phyloP scores from a whole-genome alignment of 2,797 vertebrate genomes.

The Micromesistius poutassou region DNA sequence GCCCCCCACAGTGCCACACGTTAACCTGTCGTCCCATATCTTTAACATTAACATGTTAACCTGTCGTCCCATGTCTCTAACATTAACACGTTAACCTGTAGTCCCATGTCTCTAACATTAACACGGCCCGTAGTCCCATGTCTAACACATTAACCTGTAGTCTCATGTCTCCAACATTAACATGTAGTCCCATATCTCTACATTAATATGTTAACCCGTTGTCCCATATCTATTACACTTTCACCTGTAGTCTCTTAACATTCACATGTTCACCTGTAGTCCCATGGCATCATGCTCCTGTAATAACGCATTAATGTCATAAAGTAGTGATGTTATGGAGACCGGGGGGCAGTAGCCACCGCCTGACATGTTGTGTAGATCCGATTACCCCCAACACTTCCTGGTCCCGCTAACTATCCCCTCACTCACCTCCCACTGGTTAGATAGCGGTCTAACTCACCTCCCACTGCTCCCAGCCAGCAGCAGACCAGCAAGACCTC shows the following conservation, averaged over 20 bases:
- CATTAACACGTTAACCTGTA: background rate
- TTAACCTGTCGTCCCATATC: no score
- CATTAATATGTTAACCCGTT: background rate
- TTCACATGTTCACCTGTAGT: no score
- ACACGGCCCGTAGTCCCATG: no score
- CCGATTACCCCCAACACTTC: slow-evolving; percentile 57
- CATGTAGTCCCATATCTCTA: no score
- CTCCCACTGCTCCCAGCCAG: slow-evolving; percentile 58
- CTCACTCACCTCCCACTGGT: no score
- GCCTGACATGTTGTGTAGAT: slow-evolving; percentile 27
- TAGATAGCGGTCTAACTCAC: slow-evolving; percentile 52
- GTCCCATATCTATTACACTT: background rate
- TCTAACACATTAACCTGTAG: background rate
- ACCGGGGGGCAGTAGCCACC: slow-evolving; percentile 25
- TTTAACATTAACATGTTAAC: no score
- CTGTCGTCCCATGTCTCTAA: no score
- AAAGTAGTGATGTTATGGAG: no score
- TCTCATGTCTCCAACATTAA: background rate
- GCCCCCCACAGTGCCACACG: no score
- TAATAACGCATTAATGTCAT: no score
- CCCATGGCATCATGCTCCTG: no score
- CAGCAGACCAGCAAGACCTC: slow-evolving; percentile 59
- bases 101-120: background rate
- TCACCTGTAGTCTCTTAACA: no score
- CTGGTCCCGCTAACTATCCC: background rate